Conservation (phyloP, 1,140 invertebrate genomes). For the Mycetomoellerius zeteki region DNA sequence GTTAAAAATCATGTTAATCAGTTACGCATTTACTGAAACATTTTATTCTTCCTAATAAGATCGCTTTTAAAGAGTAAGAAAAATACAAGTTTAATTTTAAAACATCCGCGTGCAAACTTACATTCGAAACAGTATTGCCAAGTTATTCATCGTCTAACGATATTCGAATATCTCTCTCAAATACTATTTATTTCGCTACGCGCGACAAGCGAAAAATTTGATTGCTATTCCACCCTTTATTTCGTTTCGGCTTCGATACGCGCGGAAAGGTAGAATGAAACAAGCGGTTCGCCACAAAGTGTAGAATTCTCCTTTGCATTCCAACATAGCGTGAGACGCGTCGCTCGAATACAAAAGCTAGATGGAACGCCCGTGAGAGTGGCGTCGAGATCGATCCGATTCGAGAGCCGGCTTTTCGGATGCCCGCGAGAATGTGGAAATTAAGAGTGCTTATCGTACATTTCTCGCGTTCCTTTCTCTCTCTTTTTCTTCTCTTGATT, state of each 20-base stretch:
- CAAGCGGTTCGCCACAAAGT: slow-evolving; percentile 49
- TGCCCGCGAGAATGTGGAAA: slow-evolving; percentile 38
- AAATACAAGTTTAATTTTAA: background rate
- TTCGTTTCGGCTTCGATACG: slow-evolving; percentile 19
- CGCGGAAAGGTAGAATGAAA: slow-evolving; percentile 32
- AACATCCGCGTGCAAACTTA: background rate
- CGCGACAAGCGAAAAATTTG: slow-evolving; percentile 45
- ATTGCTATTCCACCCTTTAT: slow-evolving; percentile 43
- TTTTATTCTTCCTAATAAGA: background rate
- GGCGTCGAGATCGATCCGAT: slow-evolving; percentile 46
- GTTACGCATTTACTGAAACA: background rate
- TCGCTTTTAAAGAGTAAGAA: background rate
- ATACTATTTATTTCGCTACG: slow-evolving; percentile 23
- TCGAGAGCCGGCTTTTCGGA: slow-evolving; percentile 4
- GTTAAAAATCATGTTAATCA: background rate
- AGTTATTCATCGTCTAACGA: slow-evolving; percentile 9
- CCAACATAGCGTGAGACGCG: slow-evolving; percentile 25
- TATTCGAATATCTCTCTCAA: slow-evolving; percentile 17
- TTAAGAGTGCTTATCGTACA: slow-evolving; percentile 46
- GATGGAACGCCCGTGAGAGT: background rate
- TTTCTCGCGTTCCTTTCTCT: background rate
- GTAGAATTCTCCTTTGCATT: slow-evolving; percentile 62
- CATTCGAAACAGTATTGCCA: background rate
- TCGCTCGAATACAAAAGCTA: slow-evolving; percentile 55
- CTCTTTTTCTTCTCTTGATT: background rate